These are phyloP conservation scores for Scaptomyza graminum DNA, from an alignment of 1,140 invertebrate species.

Conservation along the genomic window DNA sequence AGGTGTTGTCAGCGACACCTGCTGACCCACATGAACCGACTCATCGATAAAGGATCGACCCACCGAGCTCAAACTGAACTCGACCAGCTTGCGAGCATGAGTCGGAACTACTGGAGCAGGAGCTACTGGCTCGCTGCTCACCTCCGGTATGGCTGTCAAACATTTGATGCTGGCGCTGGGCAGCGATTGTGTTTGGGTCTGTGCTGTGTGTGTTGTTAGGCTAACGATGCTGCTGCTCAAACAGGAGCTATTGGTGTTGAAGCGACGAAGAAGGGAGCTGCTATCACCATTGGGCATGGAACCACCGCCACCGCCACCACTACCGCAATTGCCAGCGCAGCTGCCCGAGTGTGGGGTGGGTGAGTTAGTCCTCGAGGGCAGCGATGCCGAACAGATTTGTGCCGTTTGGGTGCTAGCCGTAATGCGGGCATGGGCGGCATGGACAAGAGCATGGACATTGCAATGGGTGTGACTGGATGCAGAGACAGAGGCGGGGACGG, in stretches of 20 bases:
- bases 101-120: not conserved
- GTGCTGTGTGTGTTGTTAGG: conserved; percentile 49
- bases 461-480: conserved; percentile 22
- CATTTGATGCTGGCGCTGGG: conserved; percentile 67
- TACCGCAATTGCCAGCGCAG: not conserved
- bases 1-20: conserved; percentile 84
- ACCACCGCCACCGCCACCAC: conserved; percentile 41
- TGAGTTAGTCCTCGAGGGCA: conserved; percentile 89
- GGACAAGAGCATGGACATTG: conserved; percentile 9
- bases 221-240: conserved; percentile 66
- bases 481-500: not conserved
- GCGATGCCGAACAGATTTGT: conserved; percentile 86
- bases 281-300: conserved; percentile 84
- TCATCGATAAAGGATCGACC: conserved; percentile 83
- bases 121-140: conserved; percentile 45
- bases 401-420: conserved; percentile 86
- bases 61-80: conserved; percentile 82
- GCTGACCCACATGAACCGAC: conserved; percentile 41
- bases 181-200: conserved; percentile 51
- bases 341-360: conserved; percentile 86
- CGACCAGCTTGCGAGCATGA: conserved; percentile 63
- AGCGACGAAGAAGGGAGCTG: conserved; percentile 85
- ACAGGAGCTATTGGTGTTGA: conserved; percentile 59
- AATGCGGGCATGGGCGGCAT: conserved; percentile 1
- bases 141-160: conserved; percentile 78